phyloP scores from a whole-genome alignment of 2,888 invertebrate species.

The Micoletzkya japonica region DNA sequence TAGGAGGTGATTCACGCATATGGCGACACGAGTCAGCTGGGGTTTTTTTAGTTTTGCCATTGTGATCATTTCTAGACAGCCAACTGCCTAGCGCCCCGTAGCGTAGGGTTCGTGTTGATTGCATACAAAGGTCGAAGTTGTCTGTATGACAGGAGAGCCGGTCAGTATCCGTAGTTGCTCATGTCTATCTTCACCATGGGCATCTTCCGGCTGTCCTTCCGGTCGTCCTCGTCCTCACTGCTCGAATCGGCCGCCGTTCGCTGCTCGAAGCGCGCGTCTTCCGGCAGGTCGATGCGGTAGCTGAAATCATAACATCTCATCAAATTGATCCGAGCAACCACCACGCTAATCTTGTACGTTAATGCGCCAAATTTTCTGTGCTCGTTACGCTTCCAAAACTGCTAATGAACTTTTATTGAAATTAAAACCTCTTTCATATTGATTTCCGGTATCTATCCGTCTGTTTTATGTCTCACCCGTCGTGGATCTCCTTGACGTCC shows the following conservation, averaged over 20 bases:
- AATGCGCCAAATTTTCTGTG: background rate
- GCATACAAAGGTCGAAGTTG: too few relatives aligned
- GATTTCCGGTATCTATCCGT: background rate
- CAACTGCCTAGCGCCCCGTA: too few relatives aligned
- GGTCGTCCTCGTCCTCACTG: slow-evolving; percentile 54
- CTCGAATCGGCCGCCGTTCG: slow-evolving; percentile 37
- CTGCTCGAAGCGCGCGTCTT: slow-evolving; percentile 26
- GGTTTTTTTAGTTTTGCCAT: too few relatives aligned
- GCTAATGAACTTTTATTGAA: background rate
- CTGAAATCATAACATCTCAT: slow-evolving; percentile 39
- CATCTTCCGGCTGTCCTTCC: slow-evolving; percentile 41
- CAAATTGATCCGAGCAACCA: background rate
- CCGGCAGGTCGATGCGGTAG: slow-evolving; percentile 58
- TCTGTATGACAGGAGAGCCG: too few relatives aligned
- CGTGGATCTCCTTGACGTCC: slow-evolving; percentile 42
- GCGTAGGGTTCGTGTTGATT: too few relatives aligned
- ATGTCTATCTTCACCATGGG: slow-evolving; percentile 63
- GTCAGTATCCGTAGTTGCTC: slow-evolving; percentile 60
- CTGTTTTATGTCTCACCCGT: slow-evolving; percentile 38
- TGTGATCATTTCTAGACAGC: too few relatives aligned
- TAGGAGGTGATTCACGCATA: too few relatives aligned
- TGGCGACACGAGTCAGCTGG: too few relatives aligned
- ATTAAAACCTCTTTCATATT: background rate
- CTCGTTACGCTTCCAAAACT: background rate
- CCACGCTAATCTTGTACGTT: background rate